Evolutionary conservation across 2,797 vertebrate species (phyloP).

Genomic region (Taeniopygia guttata): DNA sequence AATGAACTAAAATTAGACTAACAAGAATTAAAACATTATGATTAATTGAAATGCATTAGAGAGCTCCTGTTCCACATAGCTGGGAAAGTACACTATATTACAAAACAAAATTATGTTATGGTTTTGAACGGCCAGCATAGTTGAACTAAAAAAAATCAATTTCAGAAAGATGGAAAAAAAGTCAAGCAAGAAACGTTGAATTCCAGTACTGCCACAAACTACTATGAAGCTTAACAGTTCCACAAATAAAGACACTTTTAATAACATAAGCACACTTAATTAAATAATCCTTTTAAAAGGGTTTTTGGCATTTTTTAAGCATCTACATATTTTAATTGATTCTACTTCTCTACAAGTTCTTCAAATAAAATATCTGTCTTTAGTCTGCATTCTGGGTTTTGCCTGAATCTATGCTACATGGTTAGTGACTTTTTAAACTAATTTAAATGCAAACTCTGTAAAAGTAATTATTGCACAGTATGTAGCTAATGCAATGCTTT

Average conservation of each 20-base stretch:
- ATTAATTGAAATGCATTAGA: background rate
- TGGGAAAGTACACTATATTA: background rate
- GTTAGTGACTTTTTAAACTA: background rate
- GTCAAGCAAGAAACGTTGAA: background rate
- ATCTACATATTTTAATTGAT: background rate
- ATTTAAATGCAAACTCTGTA: background rate
- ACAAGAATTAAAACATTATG: background rate
- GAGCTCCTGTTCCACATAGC: background rate
- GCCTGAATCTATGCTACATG: background rate
- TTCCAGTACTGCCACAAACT: background rate
- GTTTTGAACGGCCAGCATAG: background rate
- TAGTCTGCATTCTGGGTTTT: background rate
- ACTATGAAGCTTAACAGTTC: background rate
- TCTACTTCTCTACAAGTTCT: background rate
- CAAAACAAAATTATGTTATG: background rate
- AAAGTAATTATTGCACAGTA: background rate
- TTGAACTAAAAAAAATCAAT: background rate
- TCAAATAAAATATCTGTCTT: background rate
- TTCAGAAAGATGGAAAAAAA: background rate
- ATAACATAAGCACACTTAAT: background rate
- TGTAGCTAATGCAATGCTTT: background rate
- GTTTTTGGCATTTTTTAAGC: background rate
- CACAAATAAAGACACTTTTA: background rate
- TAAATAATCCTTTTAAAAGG: background rate
- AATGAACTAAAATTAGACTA: background rate